Evolutionary conservation across 1,140 invertebrate genomes (phyloP), one percentile per base, ranked within the genome.

Genomic region (Lanistes nyassanus): DNA sequence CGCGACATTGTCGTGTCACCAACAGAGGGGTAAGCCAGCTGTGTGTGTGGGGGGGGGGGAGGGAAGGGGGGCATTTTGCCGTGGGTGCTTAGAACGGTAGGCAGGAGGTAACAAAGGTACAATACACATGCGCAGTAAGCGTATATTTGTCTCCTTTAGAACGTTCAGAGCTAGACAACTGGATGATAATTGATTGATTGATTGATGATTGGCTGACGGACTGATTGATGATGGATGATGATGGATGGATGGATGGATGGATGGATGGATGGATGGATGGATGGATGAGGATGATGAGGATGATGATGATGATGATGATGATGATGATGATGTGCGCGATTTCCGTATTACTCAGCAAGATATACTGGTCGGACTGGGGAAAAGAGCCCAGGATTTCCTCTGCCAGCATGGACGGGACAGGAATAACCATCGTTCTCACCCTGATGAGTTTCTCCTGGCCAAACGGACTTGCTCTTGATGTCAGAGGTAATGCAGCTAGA

Each of bases 301-400:
- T 36, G 37, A 11, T 36, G 31, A 36, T 34, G 37, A 6, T 39
- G 19, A 67, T 36, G 5, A 67, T 11, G 2, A 67, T 26, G 65
- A 36, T 6, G 65, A 31, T 6, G 31, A 67, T 26, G 29, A 67
- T 67, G 34, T 29, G 3, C 9, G 4, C 3, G 13, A 67, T 67
- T 23, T 3, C 34, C 0, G 16, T 11, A 36, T 47, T 47, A 13
- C 42, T 47, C 69, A 88, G 83, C 9, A 66, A 36, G 92, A 90
- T 98, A 9, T 98, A 98, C 90, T 98, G 97, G 97, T 98, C 97
- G 0, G 98, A 99, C 87, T 99, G 98, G 97, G 98, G 98, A 51
- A 96, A 97, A 84, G 95, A 98, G 89, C 97, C 98, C 1, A 89
- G 96, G 3, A 97, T 99, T 69, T 97, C 99, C 89, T 90, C 96